phyloP scores from a whole-genome alignment of 2,797 vertebrate genomes.

The Smutsia gigantea region DNA sequence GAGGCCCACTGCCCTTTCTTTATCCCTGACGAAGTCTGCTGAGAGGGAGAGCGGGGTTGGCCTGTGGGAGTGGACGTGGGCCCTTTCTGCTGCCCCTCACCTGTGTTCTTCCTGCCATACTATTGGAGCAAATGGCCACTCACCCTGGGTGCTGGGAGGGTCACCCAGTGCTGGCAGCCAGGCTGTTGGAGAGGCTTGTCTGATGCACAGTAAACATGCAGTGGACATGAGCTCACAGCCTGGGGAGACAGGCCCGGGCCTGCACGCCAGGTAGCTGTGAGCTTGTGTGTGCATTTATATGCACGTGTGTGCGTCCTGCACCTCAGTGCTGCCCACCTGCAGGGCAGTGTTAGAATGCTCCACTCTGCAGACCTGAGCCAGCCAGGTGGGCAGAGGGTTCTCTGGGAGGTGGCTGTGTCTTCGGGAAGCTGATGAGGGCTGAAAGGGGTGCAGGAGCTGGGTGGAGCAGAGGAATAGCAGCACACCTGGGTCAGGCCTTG shows the following conservation, averaged over 20 bases:
- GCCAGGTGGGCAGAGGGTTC: neutral
- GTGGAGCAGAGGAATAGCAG: neutral
- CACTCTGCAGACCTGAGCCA: neutral
- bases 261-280: neutral
- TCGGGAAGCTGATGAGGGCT: neutral
- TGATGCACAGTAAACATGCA: no score
- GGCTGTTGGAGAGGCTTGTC: neutral
- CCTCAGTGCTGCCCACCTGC: no score
- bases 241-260: neutral
- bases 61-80: no score
- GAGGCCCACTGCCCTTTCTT: fast-evolving
- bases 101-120: neutral
- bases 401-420: neutral
- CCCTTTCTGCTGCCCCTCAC: neutral
- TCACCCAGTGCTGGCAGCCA: fast-evolving
- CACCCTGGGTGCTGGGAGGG: neutral
- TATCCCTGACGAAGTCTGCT: fast-evolving
- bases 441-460: neutral
- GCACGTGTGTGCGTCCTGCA: fast-evolving
- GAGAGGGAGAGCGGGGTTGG: neutral
- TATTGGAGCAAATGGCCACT: fast-evolving
- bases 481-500: neutral
- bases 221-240: neutral
- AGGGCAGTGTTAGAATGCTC: neutral
- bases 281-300: fast-evolving